phyloP scores from a whole-genome alignment of 2,113 vertebrate species.

The Pyxicephalus adspersus region DNA sequence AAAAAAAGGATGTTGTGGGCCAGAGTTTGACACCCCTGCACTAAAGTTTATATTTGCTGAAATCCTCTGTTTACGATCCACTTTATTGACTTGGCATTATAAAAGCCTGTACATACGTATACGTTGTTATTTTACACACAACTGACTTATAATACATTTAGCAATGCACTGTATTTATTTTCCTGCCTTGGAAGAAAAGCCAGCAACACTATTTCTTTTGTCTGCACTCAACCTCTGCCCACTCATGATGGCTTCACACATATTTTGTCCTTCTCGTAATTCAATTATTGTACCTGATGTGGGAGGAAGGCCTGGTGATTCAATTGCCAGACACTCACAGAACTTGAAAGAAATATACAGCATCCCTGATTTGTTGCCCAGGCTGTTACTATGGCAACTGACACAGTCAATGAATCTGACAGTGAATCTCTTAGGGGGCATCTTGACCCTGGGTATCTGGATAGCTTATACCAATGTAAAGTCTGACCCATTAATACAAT shows the following conservation, averaged over 20 bases:
- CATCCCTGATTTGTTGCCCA: slow-evolving; percentile 38
- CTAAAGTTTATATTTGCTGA: no score
- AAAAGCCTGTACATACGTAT: no score
- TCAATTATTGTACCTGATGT: slow-evolving; percentile 50
- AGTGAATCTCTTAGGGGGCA: slow-evolving; percentile 13
- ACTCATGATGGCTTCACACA: slow-evolving; percentile 27
- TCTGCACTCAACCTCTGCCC: slow-evolving; percentile 2
- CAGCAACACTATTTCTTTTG: not conserved
- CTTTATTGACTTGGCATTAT: no score
- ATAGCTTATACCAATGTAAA: slow-evolving; percentile 12
- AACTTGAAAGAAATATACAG: slow-evolving; percentile 15
- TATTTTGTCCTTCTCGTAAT: slow-evolving; percentile 44
- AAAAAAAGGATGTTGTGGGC: no score
- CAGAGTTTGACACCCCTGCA: no score
- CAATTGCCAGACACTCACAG: slow-evolving; percentile 43
- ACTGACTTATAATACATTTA: no score
- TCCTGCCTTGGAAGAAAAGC: not conserved
- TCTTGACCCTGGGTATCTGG: not conserved
- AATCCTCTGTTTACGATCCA: no score
- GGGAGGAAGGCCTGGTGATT: slow-evolving; percentile 46
- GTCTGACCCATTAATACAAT: not conserved
- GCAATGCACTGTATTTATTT: not conserved
- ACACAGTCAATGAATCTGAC: slow-evolving; percentile 1
- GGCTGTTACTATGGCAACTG: slow-evolving; percentile 45
- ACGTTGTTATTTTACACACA: no score